Conservation (phyloP, 2,888 invertebrate species). For the Eupithecia tripunctaria region DNA sequence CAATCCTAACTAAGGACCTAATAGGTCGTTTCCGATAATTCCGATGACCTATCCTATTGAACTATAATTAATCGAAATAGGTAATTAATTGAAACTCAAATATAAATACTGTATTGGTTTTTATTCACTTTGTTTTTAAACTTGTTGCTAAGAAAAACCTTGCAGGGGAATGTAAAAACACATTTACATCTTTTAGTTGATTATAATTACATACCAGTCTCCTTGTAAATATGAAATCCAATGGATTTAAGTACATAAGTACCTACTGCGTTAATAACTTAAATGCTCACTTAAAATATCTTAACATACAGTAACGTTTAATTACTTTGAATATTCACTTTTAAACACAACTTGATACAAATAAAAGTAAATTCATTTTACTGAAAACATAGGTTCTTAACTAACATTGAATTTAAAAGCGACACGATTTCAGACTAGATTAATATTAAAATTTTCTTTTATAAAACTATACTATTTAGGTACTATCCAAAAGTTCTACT, state of each 20-base stretch:
- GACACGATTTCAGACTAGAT: constrained; percentile 77
- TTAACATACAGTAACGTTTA: constrained; percentile 53
- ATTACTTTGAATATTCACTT: constrained; percentile 67
- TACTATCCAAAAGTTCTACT: constrained; percentile 47
- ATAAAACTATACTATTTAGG: constrained; percentile 55
- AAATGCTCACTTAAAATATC: constrained; percentile 78
- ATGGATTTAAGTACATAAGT: constrained; percentile 76
- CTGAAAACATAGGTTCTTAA: constrained; percentile 18
- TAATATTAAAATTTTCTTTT: constrained; percentile 60
- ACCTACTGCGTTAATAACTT: constrained; percentile 74
- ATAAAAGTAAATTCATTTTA: constrained; percentile 7
- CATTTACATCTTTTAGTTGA: constrained; percentile 50
- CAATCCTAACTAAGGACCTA: too few species aligned
- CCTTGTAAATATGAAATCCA: constrained; percentile 77
- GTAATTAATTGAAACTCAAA: constrained; percentile 58
- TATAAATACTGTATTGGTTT: constrained; percentile 82
- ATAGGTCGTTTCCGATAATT: too few species aligned
- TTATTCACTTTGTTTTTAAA: constrained; percentile 70
- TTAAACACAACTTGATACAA: constrained; percentile 53
- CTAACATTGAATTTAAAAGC: constrained; percentile 62
- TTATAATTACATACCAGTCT: constrained; percentile 81
- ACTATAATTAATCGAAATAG: neutral
- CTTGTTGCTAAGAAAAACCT: constrained; percentile 61
- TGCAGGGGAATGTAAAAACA: constrained; percentile 76
- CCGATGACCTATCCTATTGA: too few species aligned